Evolutionary conservation across 2,113 vertebrate species (phyloP).

Genomic region (Notarius lentiginosus): DNA sequence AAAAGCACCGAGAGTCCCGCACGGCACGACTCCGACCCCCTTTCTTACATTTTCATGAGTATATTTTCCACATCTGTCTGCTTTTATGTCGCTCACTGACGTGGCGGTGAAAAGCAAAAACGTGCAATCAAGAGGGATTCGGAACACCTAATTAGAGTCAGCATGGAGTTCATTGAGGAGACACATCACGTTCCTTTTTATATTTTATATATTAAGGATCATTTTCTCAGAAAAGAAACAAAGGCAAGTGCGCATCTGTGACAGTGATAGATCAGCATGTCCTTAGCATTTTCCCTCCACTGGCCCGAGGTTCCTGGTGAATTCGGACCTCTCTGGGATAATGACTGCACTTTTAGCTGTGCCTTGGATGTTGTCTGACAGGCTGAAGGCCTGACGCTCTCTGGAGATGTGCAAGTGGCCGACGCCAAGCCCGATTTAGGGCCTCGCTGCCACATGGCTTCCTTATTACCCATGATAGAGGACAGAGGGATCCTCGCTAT

Average conservation of each 20-base stretch:
- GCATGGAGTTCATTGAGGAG: not conserved
- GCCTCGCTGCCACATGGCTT: conserved; percentile 35
- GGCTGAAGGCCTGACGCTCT: conserved; percentile 37
- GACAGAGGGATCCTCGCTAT: conserved; percentile 4
- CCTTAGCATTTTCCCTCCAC: conserved; percentile 33
- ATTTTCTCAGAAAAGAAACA: not conserved
- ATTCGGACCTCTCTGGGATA: conserved; percentile 36
- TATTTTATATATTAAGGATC: too few relatives aligned
- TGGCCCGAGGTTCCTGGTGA: not conserved
- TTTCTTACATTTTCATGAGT: not conserved
- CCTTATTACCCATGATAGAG: conserved; percentile 34
- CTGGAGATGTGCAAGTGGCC: conserved; percentile 36
- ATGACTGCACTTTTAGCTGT: conserved; percentile 47
- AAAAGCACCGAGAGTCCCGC: not conserved
- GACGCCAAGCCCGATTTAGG: conserved; percentile 28
- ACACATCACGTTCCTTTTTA: not conserved
- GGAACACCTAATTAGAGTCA: not conserved
- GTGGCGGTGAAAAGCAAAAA: not conserved
- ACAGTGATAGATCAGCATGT: conserved; percentile 43
- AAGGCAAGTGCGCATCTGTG: not conserved
- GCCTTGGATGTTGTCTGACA: conserved; percentile 40
- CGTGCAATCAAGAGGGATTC: not conserved
- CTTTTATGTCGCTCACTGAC: not conserved
- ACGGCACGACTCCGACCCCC: not conserved
- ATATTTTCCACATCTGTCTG: conserved; percentile 6